Percentiles rank a stretch among this genome's conserved stretches.
phyloP scores from a whole-genome alignment of 2,888 invertebrate genomes.

The Plutella xylostella region DNA sequence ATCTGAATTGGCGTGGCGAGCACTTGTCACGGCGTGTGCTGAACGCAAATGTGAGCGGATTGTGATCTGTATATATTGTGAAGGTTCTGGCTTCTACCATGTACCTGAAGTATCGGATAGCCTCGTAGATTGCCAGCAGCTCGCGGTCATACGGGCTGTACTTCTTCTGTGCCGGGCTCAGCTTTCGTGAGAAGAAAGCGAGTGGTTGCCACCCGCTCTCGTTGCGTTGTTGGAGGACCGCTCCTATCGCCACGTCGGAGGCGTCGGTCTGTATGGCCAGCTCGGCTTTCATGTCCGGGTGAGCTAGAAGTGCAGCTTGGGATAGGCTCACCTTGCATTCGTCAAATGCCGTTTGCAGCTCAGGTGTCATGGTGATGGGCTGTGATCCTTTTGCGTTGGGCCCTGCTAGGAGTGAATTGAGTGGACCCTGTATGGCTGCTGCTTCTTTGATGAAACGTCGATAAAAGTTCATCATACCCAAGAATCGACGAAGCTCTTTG shows the following conservation, averaged over 20 bases:
- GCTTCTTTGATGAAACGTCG: background rate
- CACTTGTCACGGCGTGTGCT: conserved; percentile 23
- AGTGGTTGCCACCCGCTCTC: conserved; percentile 6
- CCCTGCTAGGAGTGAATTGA: background rate
- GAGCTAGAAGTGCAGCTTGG: background rate
- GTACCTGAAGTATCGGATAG: background rate
- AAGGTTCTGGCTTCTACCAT: conserved; percentile 18
- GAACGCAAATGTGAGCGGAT: conserved; percentile 27
- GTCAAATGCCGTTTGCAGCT: background rate
- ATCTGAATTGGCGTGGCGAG: conserved; percentile 25
- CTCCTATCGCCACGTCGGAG: background rate
- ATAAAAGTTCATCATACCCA: conserved; percentile 16
- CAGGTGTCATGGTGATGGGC: background rate
- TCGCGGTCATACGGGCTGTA: background rate
- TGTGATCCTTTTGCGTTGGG: background rate
- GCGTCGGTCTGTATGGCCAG: conserved; percentile 1
- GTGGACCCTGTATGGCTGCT: background rate
- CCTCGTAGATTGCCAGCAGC: conserved; percentile 16
- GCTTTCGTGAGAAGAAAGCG: conserved; percentile 12
- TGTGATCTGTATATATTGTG: conserved; percentile 26
- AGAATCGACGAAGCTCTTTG: conserved; percentile 15
- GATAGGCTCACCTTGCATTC: background rate
- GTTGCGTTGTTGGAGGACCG: background rate
- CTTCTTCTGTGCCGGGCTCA: conserved; percentile 13
- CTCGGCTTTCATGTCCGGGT: background rate